phyloP scores from a whole-genome alignment of 2,797 vertebrate genomes.

The Mormyrops boulengeri region DNA sequence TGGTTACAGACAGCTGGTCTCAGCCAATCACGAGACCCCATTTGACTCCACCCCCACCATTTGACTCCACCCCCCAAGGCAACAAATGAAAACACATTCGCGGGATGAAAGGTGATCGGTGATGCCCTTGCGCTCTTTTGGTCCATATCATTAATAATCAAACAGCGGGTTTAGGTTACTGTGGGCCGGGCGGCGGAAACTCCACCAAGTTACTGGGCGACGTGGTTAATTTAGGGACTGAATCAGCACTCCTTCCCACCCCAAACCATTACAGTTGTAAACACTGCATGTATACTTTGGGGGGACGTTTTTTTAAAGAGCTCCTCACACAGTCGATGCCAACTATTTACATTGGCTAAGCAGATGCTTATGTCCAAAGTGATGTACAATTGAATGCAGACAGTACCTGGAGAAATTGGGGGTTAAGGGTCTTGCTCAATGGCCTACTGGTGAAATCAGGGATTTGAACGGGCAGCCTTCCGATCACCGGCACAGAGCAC shows the following conservation, averaged over 20 bases:
- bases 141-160: constrained; percentile 12
- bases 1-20: constrained; percentile 16
- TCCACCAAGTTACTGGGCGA: neutral
- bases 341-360: neutral
- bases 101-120: neutral
- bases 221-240: neutral
- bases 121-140: neutral
- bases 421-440: neutral
- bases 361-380: neutral
- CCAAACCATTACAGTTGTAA: neutral
- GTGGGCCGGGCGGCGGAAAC: neutral
- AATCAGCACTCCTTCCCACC: neutral
- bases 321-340: neutral
- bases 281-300: neutral
- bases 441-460: neutral
- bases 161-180: neutral
- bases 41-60: neutral
- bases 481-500: neutral
- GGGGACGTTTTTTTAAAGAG: neutral
- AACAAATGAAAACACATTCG: neutral
- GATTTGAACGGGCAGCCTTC: neutral
- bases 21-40: neutral
- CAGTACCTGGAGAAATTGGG: neutral
- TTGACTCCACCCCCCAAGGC: neutral
- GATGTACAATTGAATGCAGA: neutral